These are phyloP conservation scores for Solea solea DNA, from an alignment of 2,113 vertebrate species.

Conservation along the genomic window DNA sequence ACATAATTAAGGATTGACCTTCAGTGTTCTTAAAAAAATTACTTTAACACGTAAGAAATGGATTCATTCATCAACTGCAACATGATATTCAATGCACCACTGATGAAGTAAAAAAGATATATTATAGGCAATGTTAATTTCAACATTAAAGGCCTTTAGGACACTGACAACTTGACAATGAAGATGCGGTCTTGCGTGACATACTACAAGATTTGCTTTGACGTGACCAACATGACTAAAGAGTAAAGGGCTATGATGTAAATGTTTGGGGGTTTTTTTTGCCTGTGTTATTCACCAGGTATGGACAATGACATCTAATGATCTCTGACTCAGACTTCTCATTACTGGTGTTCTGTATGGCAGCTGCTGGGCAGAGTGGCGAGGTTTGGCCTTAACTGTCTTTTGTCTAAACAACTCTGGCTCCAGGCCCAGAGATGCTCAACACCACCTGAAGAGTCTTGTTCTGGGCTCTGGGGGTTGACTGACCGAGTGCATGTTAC, in stretches of 20 bases:
- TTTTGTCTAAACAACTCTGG: conserved; percentile 58
- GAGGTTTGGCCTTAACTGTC: conserved; percentile 54
- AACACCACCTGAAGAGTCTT: conserved; percentile 47
- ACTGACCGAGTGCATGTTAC: conserved; percentile 55
- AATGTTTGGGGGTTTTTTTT: neutral
- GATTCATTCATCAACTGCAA: conserved; percentile 4
- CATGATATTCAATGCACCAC: neutral
- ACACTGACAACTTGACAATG: neutral
- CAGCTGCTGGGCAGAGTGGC: conserved; percentile 51
- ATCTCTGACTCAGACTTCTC: conserved; percentile 1
- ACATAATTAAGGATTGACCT: conserved; percentile 32
- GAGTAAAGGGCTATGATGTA: too few species aligned
- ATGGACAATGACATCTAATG: conserved; percentile 11
- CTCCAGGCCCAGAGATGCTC: conserved; percentile 60
- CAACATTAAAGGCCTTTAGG: neutral
- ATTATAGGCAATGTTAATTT: neutral
- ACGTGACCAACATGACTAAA: neutral
- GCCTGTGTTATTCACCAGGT: neutral
- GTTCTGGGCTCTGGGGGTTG: conserved; percentile 41
- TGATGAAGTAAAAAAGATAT: neutral
- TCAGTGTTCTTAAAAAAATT: conserved; percentile 12
- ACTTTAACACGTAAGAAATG: conserved; percentile 5
- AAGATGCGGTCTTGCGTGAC: neutral
- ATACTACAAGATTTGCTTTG: neutral
- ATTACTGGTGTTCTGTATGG: conserved; percentile 20